Conservation (phyloP, 2,888 invertebrate genomes). For the Chymomyza amoena region DNA sequence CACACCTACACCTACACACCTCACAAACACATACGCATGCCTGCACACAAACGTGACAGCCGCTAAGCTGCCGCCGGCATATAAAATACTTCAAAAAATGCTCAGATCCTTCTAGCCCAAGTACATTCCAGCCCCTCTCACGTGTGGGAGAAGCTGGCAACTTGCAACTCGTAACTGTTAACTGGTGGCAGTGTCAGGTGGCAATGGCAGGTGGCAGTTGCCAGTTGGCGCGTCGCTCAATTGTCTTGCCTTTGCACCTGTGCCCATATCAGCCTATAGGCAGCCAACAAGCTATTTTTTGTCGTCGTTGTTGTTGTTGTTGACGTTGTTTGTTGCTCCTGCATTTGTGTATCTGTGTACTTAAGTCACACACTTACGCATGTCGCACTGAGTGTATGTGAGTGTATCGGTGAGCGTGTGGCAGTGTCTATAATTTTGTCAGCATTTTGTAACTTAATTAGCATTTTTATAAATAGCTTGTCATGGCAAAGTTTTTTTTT, state of each 20-base stretch:
- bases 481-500: background rate
- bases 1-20: slow-evolving; percentile 13
- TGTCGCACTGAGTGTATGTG: slow-evolving; percentile 9
- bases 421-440: slow-evolving; percentile 12
- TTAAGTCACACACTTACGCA: slow-evolving; percentile 36
- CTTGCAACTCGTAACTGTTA: background rate
- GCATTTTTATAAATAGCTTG: slow-evolving; percentile 7
- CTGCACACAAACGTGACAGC: slow-evolving; percentile 44
- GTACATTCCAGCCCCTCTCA: too few species aligned
- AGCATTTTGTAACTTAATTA: slow-evolving; percentile 53
- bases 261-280: background rate
- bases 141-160: background rate
- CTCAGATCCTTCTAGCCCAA: background rate
- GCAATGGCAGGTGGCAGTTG: background rate
- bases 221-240: background rate
- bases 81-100: slow-evolving; percentile 12
- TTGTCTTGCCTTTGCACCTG: background rate
- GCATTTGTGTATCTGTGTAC: slow-evolving; percentile 12
- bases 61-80: slow-evolving; percentile 11
- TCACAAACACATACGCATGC: slow-evolving; percentile 8
- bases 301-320: slow-evolving; percentile 11
- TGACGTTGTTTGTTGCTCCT: slow-evolving; percentile 36
- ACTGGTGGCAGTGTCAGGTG: background rate
- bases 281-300: background rate
- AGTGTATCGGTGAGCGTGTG: slow-evolving; percentile 13